A percentile compares a stretch with the other conserved stretches of the same genome.
These are phyloP conservation scores for Hemaris fuciformis DNA, from an alignment of 2,888 invertebrate species.

Conservation along the genomic window DNA sequence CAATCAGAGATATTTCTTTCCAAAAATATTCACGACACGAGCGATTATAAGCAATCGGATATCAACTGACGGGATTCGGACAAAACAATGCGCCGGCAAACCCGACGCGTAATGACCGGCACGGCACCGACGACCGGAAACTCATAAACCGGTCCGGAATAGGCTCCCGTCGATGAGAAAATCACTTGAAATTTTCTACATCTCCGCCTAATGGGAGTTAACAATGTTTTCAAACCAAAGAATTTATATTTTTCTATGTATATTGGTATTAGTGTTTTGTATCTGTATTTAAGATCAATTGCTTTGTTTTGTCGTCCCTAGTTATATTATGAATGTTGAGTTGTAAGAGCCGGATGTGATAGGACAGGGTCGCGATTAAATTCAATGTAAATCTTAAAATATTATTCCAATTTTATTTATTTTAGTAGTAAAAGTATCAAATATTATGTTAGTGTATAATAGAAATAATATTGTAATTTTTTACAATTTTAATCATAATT, in stretches of 20 bases:
- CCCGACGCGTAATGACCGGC: slow-evolving; percentile 39
- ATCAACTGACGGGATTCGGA: slow-evolving; percentile 24
- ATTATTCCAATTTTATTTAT: too few relatives aligned
- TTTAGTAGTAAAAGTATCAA: too few relatives aligned
- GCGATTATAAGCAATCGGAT: not conserved
- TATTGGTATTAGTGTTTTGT: not conserved
- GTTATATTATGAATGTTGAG: too few relatives aligned
- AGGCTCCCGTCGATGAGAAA: slow-evolving; percentile 26
- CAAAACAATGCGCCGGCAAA: slow-evolving; percentile 36
- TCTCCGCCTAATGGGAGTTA: not conserved
- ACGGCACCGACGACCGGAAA: slow-evolving; percentile 35
- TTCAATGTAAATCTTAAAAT: too few relatives aligned
- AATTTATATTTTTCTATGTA: not conserved
- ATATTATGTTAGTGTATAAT: too few relatives aligned
- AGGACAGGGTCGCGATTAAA: too few relatives aligned
- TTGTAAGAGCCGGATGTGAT: too few relatives aligned
- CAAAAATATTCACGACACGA: not conserved
- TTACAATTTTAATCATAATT: too few relatives aligned
- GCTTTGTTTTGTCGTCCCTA: not conserved
- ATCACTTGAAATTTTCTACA: slow-evolving; percentile 1
- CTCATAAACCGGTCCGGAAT: slow-evolving; percentile 39
- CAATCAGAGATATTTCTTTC: not conserved
- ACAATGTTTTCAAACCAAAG: not conserved
- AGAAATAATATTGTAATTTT: too few relatives aligned
- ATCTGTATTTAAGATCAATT: not conserved